Evolutionary conservation across 2,113 vertebrate genomes (phyloP), one percentile per base, ranked within the genome.

Genomic region (Lepidothrix coronata): DNA sequence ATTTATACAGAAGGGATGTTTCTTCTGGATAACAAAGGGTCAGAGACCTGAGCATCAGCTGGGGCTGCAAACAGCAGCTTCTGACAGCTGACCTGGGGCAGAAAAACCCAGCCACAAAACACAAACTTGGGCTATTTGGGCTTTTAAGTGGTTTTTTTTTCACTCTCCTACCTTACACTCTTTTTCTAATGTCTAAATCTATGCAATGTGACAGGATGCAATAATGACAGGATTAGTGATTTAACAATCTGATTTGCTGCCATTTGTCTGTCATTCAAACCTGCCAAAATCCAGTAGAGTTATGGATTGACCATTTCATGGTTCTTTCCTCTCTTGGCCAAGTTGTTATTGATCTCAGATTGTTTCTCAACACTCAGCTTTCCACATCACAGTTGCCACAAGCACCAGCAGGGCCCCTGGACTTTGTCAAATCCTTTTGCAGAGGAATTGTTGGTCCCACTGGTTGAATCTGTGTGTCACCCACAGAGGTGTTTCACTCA

Each of bases 1-100:
- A 59, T 90, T 96, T 91, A 74, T 86, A 85, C 93, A 96, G 97
- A 96, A 82, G 88, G 87, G n/a, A 25, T 27, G 9, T 93, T 90
- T 95, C 78, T 95, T 84, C 77, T 87, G 88, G 84, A 74, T 91
- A 85, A 67, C 33, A 63, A 75, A 75, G 86, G 95, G 96, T 93
- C 95, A 85, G 58, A 95, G 82, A 83, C 92, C 94, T 59, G 23
- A 86, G 58, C 78, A 80, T 31, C 41, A 86, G 70, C 74, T 49
- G 44, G 44, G 44, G 31, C 62, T 82, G 27, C 35, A 77, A 88
- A 66, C 30, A 25, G 41, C 55, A 78, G 55, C 91, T 85, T 12
- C 86, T 84, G 68, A 27, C 35, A 24, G 68, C 65, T 89, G 77
- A 58, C 37, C 62, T 18, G 39, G 71, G 72, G 31, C 65, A 92